phyloP scores from a whole-genome alignment of 2,888 invertebrate species.

The Dinocampus coccinellae region DNA sequence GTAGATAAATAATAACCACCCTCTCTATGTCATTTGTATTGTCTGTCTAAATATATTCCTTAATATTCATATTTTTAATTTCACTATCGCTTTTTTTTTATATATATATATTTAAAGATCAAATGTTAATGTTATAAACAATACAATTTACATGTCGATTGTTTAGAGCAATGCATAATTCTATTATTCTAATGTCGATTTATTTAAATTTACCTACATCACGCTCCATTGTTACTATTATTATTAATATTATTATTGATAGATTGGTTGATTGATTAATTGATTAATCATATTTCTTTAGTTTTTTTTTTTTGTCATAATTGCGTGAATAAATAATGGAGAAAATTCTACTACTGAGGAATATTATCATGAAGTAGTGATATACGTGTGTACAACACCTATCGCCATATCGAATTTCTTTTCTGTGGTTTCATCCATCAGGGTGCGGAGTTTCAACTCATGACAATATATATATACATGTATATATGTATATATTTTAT shows the following conservation, averaged over 20 bases:
- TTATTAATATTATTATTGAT: background rate
- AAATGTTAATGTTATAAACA: background rate
- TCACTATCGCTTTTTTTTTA: background rate
- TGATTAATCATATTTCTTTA: no score
- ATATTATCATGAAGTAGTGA: background rate
- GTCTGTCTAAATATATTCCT: background rate
- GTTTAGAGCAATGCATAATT: background rate
- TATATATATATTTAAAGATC: background rate
- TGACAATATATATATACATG: background rate
- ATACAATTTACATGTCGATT: background rate
- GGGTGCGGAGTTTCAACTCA: slow-evolving; percentile 16
- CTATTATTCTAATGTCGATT: background rate
- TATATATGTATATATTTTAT: background rate
- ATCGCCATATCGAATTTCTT: slow-evolving; percentile 6
- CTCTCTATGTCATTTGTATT: background rate
- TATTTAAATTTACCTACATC: no score
- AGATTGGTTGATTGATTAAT: no score
- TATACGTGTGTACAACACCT: background rate
- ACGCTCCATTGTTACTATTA: background rate
- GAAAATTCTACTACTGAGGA: background rate
- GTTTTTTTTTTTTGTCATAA: background rate
- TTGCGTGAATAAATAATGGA: background rate
- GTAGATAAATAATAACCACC: background rate
- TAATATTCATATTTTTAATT: background rate
- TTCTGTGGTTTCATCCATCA: slow-evolving; percentile 15